phyloP scores from a whole-genome alignment of 2,113 vertebrate species.

The Rallus limicola region DNA sequence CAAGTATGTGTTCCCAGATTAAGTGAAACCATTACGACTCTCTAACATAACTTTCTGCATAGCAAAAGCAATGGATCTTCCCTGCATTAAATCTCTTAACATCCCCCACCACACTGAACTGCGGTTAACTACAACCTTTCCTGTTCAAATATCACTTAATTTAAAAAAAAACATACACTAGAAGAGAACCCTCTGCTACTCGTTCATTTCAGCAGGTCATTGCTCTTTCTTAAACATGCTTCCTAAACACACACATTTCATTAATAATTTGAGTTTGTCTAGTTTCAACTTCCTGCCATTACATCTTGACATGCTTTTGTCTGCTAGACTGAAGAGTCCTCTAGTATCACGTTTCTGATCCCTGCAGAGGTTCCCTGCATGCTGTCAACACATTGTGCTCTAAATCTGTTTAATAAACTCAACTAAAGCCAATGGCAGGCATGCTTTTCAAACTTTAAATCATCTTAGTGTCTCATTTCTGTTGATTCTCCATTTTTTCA shows the following conservation, averaged over 20 bases:
- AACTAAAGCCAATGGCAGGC: background rate
- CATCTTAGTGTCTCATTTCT: background rate
- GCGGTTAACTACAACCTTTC: background rate
- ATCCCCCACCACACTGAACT: background rate
- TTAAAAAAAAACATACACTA: background rate
- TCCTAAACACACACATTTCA: slow-evolving; percentile 13
- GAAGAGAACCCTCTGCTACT: background rate
- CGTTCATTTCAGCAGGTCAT: background rate
- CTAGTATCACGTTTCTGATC: slow-evolving; percentile 26
- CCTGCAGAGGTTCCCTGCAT: background rate
- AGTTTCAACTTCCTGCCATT: slow-evolving; percentile 28
- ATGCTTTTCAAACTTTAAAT: background rate
- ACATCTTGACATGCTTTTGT: slow-evolving; percentile 13
- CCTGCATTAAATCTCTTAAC: background rate
- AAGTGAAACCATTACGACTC: background rate
- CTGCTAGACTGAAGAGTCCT: background rate
- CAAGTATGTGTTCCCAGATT: background rate
- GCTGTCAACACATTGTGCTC: slow-evolving; percentile 1
- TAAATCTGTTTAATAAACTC: slow-evolving; percentile 24
- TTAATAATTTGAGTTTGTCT: slow-evolving; percentile 1
- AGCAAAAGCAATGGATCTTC: background rate
- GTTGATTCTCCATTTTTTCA: background rate
- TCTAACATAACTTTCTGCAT: background rate
- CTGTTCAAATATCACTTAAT: background rate
- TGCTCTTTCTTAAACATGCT: background rate